Conservation (phyloP, 2,888 invertebrate species). For the Eucriotettix oculatus region DNA sequence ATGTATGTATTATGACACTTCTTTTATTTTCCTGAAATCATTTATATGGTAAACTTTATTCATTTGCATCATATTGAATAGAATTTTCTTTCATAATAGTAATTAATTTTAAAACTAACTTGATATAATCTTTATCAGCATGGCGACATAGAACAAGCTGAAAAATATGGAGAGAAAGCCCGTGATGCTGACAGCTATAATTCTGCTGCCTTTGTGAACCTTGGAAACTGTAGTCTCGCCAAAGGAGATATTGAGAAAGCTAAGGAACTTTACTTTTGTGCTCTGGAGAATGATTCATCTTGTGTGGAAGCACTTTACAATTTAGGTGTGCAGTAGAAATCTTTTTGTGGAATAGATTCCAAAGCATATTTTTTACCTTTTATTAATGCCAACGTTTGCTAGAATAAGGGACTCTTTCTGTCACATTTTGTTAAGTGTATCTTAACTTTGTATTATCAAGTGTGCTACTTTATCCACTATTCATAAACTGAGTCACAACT, state of each 20-base stretch:
- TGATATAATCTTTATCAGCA: conserved; percentile 34
- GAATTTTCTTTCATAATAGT: not conserved
- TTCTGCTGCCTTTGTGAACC: conserved; percentile 68
- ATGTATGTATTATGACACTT: too few species aligned
- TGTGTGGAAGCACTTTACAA: conserved; percentile 76
- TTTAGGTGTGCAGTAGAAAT: conserved; percentile 34
- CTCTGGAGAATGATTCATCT: conserved; percentile 61
- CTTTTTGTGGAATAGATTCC: too few species aligned
- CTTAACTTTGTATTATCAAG: too few species aligned
- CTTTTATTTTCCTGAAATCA: too few species aligned
- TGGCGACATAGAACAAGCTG: conserved; percentile 62
- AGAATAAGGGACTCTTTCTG: too few species aligned
- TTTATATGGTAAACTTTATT: too few species aligned
- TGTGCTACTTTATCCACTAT: too few species aligned
- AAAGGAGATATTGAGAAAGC: conserved; percentile 54
- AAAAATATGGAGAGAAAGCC: conserved; percentile 56
- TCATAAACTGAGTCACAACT: too few species aligned
- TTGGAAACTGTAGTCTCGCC: conserved; percentile 61
- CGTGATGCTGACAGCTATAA: conserved; percentile 60
- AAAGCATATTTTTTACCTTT: too few species aligned
- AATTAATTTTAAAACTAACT: not conserved
- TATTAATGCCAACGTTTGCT: too few species aligned
- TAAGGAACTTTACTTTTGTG: conserved; percentile 51
- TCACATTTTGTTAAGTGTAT: too few species aligned
- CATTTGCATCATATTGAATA: too few species aligned